Evolutionary conservation across 2,888 invertebrate species (phyloP), one percentile per base, ranked within the genome.

Genomic region (Cheilosia vulpina): DNA sequence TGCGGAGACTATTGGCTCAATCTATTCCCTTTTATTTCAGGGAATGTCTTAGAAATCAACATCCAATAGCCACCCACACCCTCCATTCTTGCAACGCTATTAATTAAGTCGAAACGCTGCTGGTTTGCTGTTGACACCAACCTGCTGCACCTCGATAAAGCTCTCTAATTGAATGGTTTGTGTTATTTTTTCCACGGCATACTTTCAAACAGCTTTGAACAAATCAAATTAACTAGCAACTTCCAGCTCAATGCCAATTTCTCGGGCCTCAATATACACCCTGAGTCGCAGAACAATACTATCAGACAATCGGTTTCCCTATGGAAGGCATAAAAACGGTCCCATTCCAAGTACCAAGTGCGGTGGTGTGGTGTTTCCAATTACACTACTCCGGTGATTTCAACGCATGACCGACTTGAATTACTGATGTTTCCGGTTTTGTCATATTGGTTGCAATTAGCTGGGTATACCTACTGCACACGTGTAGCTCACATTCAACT

Each of bases 371-470:
- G 60, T 75, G 60, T 65, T 55, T 58, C 84, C 84, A 84, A 84
- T 84, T 84, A 84, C 65, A 69, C 80, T 79, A 84, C 84, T 80
- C 55, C 50, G 80, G 71, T 84, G 87, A 75, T 76, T 75, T 77
- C 79, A 71, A 87, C 77, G 87, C 81, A 79, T 87, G 87, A 87
- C 87, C 81, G 87, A 73, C 68, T 87, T 84, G 80, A 87, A 78
- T 87, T 87, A 84, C 75, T 80, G 84, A 87, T 78, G 87, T 79
- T 87, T 87, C 87, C 87, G 87, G 87, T 84, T 87, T 84, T 77
- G 77, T 84, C 80, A 66, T 80, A 84, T 84, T 71, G 71, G 84
- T 80, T 75, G 84, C 80, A 84, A 84, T 84, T 84, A 84, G 75
- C 55, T 15, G 27, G n/a, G 45, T 17, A 53, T 41, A 31, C 9